Percentiles rank a stretch among this genome's conserved stretches.
phyloP scores from a whole-genome alignment of 2,113 vertebrate species.

The Rafetus swinhoei region DNA sequence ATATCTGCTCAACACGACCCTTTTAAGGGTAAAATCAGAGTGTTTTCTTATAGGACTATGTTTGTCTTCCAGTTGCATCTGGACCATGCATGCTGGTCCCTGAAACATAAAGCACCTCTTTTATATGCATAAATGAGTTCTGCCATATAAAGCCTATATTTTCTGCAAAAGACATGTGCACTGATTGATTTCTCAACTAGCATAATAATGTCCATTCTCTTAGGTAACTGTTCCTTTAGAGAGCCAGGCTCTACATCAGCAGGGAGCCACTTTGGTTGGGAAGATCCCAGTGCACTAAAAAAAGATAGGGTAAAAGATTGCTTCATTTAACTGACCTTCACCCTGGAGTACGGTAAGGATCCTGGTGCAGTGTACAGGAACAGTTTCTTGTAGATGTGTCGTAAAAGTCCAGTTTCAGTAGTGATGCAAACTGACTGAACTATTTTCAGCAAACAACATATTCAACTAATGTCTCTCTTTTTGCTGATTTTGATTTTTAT shows the following conservation, averaged over 20 bases:
- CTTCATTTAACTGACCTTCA: neutral
- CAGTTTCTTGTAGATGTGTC: neutral
- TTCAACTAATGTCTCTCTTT: neutral
- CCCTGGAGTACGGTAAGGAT: neutral
- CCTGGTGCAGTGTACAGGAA: neutral
- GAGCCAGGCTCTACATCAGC: neutral
- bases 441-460: neutral
- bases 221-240: neutral
- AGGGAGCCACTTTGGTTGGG: neutral
- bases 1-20: conserved; percentile 31
- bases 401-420: neutral
- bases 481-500: neutral
- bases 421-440: neutral
- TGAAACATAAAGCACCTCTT: neutral
- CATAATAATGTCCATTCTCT: neutral
- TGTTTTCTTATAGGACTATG: neutral
- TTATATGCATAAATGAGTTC: accelerated
- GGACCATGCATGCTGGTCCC: neutral
- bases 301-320: neutral
- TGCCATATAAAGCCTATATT: neutral
- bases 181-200: neutral
- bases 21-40: conserved; percentile 25
- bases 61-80: neutral
- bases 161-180: neutral
- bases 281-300: neutral